Evolutionary conservation across 2,888 invertebrate genomes (phyloP), one percentile per base, ranked within the genome.

Genomic region (Polyommatus iphigenia): DNA sequence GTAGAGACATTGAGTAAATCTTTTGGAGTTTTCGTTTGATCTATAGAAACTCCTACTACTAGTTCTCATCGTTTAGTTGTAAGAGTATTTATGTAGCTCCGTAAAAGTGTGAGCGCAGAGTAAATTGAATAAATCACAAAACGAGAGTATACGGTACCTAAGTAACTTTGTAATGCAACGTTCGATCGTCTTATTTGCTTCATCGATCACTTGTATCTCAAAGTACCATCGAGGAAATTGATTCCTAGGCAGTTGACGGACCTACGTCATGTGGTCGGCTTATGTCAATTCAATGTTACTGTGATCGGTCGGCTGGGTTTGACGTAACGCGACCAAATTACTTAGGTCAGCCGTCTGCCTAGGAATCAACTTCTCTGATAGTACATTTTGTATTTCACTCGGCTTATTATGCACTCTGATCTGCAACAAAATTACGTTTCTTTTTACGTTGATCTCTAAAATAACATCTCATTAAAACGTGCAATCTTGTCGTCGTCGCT

Each of bases 381-480:
- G n/a, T 10, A 10, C 54, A 24, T 67, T 67, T 67, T 5, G 29
- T 67, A 32, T 67, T 29, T 67, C 15, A 18, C 67, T 1, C 29
- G 29, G 32, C 67, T 29, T 67, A 67, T 67, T 24, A 62, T 10
- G 7, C 5, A 67, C 67, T 15, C 15, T 4, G 6, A 67, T 67
- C 24, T 62, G 62, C 10, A 62, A 62, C 62, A 67, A 29, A 67
- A 67, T 67, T 32, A 67, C 62, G 62, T 67, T 67, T 32, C 15
- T 5, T 67, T 67, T 67, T 32, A 18, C 67, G 67, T 67, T 67
- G 67, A 67, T 67, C 67, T 67, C 67, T 67, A 67, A 67, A 67
- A 7, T 18, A 29, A 18, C 29, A 67, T 67, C 67, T 67, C 67
- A 67, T 67, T 67, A 67, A 67, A 67, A 67, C 15, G 67, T 32